phyloP scores from a whole-genome alignment of 2,888 invertebrate species.

The Caenorhabditis japonica region DNA sequence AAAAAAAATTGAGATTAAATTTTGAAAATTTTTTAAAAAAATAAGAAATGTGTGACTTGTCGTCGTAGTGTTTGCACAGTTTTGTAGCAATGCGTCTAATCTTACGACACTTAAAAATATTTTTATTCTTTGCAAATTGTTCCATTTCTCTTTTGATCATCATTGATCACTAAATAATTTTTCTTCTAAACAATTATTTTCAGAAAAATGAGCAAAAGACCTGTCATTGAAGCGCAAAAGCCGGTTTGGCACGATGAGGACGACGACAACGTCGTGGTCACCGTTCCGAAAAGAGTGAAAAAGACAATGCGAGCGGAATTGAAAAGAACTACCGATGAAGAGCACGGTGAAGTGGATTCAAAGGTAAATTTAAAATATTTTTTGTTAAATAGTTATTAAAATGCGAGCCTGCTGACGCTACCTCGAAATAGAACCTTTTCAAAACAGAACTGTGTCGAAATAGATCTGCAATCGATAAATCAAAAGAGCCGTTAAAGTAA shows the following conservation, averaged over 20 bases:
- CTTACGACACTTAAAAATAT: slow-evolving; percentile 9
- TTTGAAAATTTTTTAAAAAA: slow-evolving; percentile 10
- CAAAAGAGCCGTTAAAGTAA: too few species aligned
- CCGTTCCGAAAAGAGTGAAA: slow-evolving; percentile 47
- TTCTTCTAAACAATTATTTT: slow-evolving; percentile 4
- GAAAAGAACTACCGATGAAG: slow-evolving; percentile 50
- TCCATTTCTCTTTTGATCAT: slow-evolving; percentile 10
- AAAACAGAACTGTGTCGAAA: too few species aligned
- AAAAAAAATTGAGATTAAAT: slow-evolving; percentile 27
- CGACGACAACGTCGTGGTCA: slow-evolving; percentile 40
- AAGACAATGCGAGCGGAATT: slow-evolving; percentile 47
- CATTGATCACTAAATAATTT: neutral
- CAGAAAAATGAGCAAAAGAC: slow-evolving; percentile 31
- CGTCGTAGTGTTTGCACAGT: too few species aligned
- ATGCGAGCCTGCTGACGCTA: too few species aligned
- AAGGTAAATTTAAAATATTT: slow-evolving; percentile 19
- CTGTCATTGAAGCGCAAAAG: slow-evolving; percentile 24
- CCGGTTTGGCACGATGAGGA: slow-evolving; percentile 61
- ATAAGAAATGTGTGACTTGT: neutral
- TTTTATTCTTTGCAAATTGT: slow-evolving; percentile 3
- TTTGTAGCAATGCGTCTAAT: slow-evolving; percentile 9
- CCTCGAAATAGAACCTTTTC: too few species aligned
- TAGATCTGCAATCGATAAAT: too few species aligned
- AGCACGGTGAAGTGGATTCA: slow-evolving; percentile 26
- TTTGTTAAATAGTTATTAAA: too few species aligned